Evolutionary conservation across 2,797 vertebrate species (phyloP), one percentile per base, ranked within the genome.

Genomic region (Spinus olivaceus): DNA sequence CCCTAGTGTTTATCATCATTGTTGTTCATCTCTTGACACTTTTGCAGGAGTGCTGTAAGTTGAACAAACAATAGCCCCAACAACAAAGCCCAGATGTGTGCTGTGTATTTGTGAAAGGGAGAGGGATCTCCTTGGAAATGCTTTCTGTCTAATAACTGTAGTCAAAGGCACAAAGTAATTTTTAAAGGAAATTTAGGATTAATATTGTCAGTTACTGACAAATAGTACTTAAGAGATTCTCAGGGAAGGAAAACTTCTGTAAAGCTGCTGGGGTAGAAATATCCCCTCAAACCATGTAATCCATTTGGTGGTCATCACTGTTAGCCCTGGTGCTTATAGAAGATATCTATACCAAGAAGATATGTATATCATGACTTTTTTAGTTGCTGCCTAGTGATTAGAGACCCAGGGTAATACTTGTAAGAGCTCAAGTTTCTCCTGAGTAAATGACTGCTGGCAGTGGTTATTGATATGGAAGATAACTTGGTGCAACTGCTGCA

Each of bases 141-240:
- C 60, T 60, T 76, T 69, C 81, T 78, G 46, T 74, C 46, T 50
- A 39, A 22, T 57, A 83, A 42, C 32, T 91, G 64, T 64, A 65
- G 65, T 86, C 49, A 60, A 87, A 92, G n/a, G 57, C 46, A 44
- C 15, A 41, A 60, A 87, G 54, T 57, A 60, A 67, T 90, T 94
- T 85, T 65, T 56, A 84, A 84, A 86, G 73, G 56, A 57, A 81
- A n/a, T 21, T 69, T 53, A 46, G 49, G 50, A 63, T 90, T 94
- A 73, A 14, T 32, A 35, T 79, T 92, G 67, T 81, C 56, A 73
- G 37, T 88, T 94, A 86, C 67, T 88, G 95, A 70, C n/a, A 92
- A 93, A 69, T 57, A 70, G 32, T 30, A 13, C 32, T 91, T 78
- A 15, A 76, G 73, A 90, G 59, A 37, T 80, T 88, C 35, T 32